Evolutionary conservation across 1,140 invertebrate species (phyloP), one percentile per base, ranked within the genome.

Genomic region (Vanessa atalanta): DNA sequence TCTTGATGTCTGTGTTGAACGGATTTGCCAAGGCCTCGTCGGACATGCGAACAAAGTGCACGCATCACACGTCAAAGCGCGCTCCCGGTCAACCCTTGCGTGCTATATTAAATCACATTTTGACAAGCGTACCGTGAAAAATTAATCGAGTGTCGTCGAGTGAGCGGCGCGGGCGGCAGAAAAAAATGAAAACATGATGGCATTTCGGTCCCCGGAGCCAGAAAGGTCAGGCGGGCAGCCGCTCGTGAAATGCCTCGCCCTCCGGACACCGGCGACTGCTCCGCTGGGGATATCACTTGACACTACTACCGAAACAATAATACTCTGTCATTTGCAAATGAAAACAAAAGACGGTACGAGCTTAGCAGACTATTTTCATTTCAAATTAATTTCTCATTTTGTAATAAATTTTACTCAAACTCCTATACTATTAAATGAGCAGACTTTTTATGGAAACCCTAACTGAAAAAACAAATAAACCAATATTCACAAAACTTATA

Each of bases 91-190:
- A 83, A 85, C 88, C 87, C 88, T 85, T 80, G 82, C 88, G 81
- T 81, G 80, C 83, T 83, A 85, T 91, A 92, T 92, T 91, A 91
- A 92, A 92, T 92, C 90, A 90, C 88, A 91, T 92, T 92, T 92
- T 92, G 90, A 92, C 90, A 92, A 92, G 88, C 87, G 88, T 90
- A 91, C 89, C 89, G 87, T 92, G 90, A 89, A 91, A 90, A 92
- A 92, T 91, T 92, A 92, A 92, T 92, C 90, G 88, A 90, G 89
- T 91, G 88, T 87, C 89, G 89, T 88, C 79, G 88, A 88, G 87
- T 89, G 84, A 80, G 84, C 83, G 83, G 79, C n/a, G 57, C 68
- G 57, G 31, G 80, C 73, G 80, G 82, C 74, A 85, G 84, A 91
- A 91, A 91, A n/a, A 90, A 88, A 85, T 84, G 85, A 85, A 90